Evolutionary conservation across 2,888 invertebrate species (phyloP).

Genomic region (Ochlodes sylvanus): DNA sequence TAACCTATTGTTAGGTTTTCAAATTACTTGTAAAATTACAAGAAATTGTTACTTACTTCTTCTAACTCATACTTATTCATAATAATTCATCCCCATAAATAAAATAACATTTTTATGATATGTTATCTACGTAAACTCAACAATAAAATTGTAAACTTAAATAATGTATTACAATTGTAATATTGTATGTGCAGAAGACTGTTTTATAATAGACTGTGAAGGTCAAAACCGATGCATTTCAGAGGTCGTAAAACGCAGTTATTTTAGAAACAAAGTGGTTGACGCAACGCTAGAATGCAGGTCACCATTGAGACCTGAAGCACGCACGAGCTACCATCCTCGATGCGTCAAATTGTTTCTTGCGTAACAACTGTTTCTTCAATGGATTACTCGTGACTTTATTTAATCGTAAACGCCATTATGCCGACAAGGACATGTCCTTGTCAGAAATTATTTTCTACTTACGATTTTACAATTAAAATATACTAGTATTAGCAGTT

Average conservation of each 20-base stretch:
- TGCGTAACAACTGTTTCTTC: constrained; percentile 56
- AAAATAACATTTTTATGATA: too few species aligned
- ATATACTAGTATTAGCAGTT: too few species aligned
- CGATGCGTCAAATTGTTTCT: constrained; percentile 58
- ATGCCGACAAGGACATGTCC: constrained; percentile 18
- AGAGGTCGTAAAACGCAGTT: constrained; percentile 37
- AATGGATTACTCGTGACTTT: constrained; percentile 58
- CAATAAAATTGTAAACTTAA: not conserved
- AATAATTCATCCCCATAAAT: too few species aligned
- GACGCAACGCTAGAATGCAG: constrained; percentile 60
- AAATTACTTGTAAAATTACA: too few species aligned
- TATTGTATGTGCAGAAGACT: constrained; percentile 20
- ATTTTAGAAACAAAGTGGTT: constrained; percentile 39
- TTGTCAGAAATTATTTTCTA: constrained; percentile 19
- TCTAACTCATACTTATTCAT: too few species aligned
- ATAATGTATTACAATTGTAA: not conserved
- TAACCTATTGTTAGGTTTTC: not conserved
- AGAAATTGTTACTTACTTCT: too few species aligned
- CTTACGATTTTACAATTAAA: too few species aligned
- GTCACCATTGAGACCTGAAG: constrained; percentile 65
- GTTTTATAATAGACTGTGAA: constrained; percentile 16
- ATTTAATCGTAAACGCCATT: constrained; percentile 39
- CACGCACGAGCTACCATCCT: constrained; percentile 56
- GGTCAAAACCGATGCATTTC: constrained; percentile 34
- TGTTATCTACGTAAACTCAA: not conserved